Evolutionary conservation across 2,113 vertebrate genomes (phyloP), one percentile per base, ranked within the genome.

Genomic region (Zapornia atra): DNA sequence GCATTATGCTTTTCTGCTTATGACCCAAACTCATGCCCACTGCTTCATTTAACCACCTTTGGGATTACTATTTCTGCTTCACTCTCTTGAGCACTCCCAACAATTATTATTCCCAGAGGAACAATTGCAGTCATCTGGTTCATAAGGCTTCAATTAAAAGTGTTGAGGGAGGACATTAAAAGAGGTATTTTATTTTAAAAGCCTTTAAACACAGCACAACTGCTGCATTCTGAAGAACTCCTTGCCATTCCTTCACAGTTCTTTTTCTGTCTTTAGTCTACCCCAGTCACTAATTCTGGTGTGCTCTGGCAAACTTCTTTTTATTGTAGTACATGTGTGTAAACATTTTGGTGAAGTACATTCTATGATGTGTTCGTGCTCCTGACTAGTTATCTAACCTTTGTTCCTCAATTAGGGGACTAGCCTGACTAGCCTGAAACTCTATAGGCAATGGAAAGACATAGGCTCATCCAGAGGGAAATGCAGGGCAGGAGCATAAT

Each of bases 81-180:
- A 31, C 46, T 69, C 87, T 86, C 88, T 60, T 61, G 68, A 76
- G 71, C 48, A 75, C 60, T 68, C 76, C 76, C 79, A 83, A 81
- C 8, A 78, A 51, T 93, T 86, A 88, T 82, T 94, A 91, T 71
- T 83, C 94, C 82, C 93, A 42, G 73, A 51, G 53, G 92, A 94
- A 15, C 42, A 48, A 75, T 64, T 64, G 48, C 54, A 95, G 51
- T 72, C 40, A 73, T 90, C 68, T 85, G 0, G 0, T 77, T 90
- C 79, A 78, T 90, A 76, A 70, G 42, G 26, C n/a, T 85, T 93
- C 90, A 95, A 75, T 92, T 96, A 93, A 96, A 90, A 93, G 85
- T 88, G 88, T 69, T 11, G 24, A 83, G 85, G 88, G 85, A 96
- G 18, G 28, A 44, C 56, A 60, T 4, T 81, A 38, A 77, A 82